phyloP scores from a whole-genome alignment of 2,113 vertebrate species.

The Typhlomys cinereus region DNA sequence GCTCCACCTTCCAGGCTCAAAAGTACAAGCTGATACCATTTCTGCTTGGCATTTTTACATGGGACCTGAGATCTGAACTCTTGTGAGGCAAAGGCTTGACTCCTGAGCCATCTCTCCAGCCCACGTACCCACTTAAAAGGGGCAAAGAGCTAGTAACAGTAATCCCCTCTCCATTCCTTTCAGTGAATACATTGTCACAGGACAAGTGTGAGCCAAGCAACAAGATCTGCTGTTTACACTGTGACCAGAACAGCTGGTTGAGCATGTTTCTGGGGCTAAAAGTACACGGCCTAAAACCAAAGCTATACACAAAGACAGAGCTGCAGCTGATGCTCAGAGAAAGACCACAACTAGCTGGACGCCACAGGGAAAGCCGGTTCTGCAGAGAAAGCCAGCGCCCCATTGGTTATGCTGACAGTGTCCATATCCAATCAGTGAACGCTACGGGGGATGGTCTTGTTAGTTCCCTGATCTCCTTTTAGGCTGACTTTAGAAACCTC shows the following conservation, averaged over 20 bases:
- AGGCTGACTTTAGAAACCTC: slow-evolving; percentile 21
- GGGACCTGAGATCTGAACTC: no score
- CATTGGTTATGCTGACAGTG: neutral
- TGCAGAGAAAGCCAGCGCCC: no score
- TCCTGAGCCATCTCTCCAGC: no score
- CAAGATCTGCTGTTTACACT: neutral
- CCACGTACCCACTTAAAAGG: neutral
- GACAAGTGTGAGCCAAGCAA: neutral
- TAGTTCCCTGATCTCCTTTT: neutral
- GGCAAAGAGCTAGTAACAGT: neutral
- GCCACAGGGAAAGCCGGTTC: neutral
- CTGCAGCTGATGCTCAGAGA: neutral
- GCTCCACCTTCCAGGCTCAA: no score
- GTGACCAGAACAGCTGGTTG: neutral
- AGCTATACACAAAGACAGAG: neutral
- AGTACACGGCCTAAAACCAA: neutral
- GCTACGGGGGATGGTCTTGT: neutral
- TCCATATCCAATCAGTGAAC: no score
- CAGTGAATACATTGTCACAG: neutral
- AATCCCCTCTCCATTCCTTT: neutral
- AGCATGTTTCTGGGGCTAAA: neutral
- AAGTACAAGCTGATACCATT: no score
- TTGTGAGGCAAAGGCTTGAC: no score
- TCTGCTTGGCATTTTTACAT: no score
- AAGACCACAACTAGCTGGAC: neutral